Base-by-base conservation (phyloP, 2,888 invertebrate species). In the Pogonocherus hispidulus region DNA sequence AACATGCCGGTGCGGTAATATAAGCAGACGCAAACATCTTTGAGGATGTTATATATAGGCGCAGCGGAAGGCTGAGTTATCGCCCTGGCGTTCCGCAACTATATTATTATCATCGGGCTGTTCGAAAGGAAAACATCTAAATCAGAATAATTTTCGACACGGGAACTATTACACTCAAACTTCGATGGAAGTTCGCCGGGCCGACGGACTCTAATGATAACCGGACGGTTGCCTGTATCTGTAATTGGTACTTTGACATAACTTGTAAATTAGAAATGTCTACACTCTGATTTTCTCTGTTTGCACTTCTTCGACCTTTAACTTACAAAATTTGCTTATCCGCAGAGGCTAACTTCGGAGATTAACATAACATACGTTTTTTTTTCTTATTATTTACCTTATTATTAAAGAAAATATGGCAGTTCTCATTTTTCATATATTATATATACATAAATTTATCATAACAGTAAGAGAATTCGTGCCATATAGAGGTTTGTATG, bases 81-180 rank as follows among this genome's bases (percentile, higher is more conserved):
- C 46, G 60, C 54, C 51, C 16, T 14, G 27, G 2, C 11, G 20
- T 32, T 49, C 22, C 46, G 19, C 56, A 41, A 23, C 51, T 52
- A 62, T 22, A 35, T 62, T 22, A 35, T 62, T 51, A 62, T 55
- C 66, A 66, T 71, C 59, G 32, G 52, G 16, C 52, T 52, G 32
- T 68, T 71, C 63, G 64, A 63, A 66, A 63, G 67, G 64, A 69
- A 65, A 63, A 41, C 71, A 46, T 60, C 67, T 70, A 70, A 75
- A 73, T 75, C 75, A 75, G 68, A 73, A 73, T 75, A 75, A 73
- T 73, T 75, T 73, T 67, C 73, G 52, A 66, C 70, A 18, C 66
- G 73, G 73, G 73, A 71, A 73, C 69, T 67, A 66, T 73, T 69
- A 69, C 32, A 22, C 67, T 55, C 56, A 41, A 67, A 71, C 32